Evolutionary conservation across 92 coral and sea anemone genomes (phyloP).

Genomic region (Umimayanthus kanabou): DNA sequence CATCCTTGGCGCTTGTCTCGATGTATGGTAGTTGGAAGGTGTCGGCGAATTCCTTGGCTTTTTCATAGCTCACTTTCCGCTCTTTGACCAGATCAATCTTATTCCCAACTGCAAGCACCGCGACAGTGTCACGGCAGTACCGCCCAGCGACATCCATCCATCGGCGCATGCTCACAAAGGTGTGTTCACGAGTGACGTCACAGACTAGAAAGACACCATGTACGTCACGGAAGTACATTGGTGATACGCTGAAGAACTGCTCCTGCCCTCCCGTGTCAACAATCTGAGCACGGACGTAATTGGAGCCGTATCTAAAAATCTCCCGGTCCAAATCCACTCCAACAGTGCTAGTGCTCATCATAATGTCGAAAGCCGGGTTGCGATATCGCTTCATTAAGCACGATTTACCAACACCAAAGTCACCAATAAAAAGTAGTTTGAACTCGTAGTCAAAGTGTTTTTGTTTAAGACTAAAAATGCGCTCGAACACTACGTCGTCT

Average conservation of each 20-base stretch:
- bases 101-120: constrained; percentile 70
- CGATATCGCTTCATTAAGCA: constrained; percentile 67
- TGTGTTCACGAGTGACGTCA: constrained; percentile 62
- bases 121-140: constrained; percentile 53
- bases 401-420: constrained; percentile 80
- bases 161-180: constrained; percentile 53
- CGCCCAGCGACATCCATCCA: constrained; percentile 63
- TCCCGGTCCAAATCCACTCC: constrained; percentile 66
- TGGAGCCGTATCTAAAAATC: constrained; percentile 65
- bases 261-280: constrained; percentile 88
- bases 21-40: constrained; percentile 56
- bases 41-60: constrained; percentile 56
- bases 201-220: constrained; percentile 77
- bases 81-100: constrained; percentile 53
- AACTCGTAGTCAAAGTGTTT: constrained; percentile 68
- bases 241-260: constrained; percentile 60
- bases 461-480: constrained; percentile 40
- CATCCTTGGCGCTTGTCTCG: constrained; percentile 69
- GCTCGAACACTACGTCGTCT: constrained; percentile 7
- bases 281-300: constrained; percentile 54
- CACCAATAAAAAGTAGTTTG: constrained; percentile 73
- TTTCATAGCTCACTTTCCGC: constrained; percentile 48
- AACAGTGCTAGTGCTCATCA: constrained; percentile 49
- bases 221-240: constrained; percentile 72
- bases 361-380: constrained; percentile 62